A percentile compares a stretch with the other conserved stretches of the same genome.
Evolutionary conservation across 2,888 invertebrate genomes (phyloP).

Genomic region (Spisula subtruncata): DNA sequence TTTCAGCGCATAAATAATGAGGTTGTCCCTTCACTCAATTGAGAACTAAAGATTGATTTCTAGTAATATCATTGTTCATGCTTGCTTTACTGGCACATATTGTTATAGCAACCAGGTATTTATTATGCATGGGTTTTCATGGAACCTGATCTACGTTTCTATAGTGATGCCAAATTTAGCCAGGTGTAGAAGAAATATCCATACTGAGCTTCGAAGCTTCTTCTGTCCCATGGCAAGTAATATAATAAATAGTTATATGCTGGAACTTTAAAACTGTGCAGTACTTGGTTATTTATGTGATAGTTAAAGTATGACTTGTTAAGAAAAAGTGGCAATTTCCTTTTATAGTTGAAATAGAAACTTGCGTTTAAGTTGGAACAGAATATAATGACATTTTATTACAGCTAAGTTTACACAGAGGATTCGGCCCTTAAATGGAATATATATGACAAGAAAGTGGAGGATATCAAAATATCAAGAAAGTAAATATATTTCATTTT

Average conservation of each 20-base stretch:
- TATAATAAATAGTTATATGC: background rate
- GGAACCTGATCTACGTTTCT: conserved; percentile 79
- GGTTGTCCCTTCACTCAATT: conserved; percentile 43
- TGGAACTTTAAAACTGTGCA: background rate
- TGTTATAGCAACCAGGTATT: conserved; percentile 83
- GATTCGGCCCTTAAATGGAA: too few species aligned
- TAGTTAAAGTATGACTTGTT: background rate
- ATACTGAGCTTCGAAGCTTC: background rate
- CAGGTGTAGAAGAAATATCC: conserved; percentile 66
- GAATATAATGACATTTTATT: background rate
- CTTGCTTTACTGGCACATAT: conserved; percentile 73
- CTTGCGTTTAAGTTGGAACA: background rate
- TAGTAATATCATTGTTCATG: conserved; percentile 78
- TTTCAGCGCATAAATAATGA: conserved; percentile 55
- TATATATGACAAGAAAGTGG: too few species aligned
- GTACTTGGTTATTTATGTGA: background rate
- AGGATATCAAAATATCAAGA: too few species aligned
- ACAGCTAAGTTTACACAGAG: background rate
- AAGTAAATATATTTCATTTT: too few species aligned
- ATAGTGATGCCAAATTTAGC: conserved; percentile 80
- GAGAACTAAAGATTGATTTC: conserved; percentile 74
- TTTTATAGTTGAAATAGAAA: background rate
- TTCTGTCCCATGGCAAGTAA: background rate
- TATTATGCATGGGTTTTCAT: conserved; percentile 83
- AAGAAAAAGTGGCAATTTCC: conserved; percentile 11